These are phyloP conservation scores for Steatornis caripensis DNA, from an alignment of 2,113 vertebrate species.

Conservation along the genomic window DNA sequence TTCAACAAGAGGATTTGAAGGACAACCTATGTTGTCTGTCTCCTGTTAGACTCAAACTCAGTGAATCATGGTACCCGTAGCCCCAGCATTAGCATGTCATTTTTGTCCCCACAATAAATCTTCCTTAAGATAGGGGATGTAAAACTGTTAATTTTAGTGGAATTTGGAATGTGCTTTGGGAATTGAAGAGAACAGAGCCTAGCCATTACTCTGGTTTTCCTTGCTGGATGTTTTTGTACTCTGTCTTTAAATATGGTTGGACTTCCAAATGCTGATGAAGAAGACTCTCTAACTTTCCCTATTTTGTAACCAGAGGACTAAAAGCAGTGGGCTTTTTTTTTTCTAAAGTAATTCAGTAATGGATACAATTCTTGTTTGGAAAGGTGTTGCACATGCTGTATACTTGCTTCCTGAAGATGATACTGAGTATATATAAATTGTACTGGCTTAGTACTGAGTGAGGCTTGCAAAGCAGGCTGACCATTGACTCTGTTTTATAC, in stretches of 20 bases:
- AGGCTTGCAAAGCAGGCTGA: conserved; percentile 50
- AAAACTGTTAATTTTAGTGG: neutral
- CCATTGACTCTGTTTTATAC: conserved; percentile 17
- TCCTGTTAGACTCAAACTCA: neutral
- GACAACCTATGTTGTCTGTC: neutral
- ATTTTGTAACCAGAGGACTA: neutral
- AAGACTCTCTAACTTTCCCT: neutral
- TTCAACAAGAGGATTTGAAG: conserved; percentile 33
- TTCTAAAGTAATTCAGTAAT: neutral
- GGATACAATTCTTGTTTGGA: neutral
- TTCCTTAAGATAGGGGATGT: neutral
- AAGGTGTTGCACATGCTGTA: conserved; percentile 12
- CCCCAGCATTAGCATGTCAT: neutral
- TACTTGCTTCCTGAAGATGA: conserved; percentile 42
- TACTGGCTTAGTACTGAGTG: conserved; percentile 23
- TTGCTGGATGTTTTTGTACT: neutral
- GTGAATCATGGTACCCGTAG: neutral
- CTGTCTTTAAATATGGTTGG: neutral
- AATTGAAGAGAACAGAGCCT: neutral
- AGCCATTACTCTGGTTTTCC: neutral
- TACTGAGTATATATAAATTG: conserved; percentile 10
- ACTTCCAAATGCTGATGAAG: neutral
- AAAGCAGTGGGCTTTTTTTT: neutral
- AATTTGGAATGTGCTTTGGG: conserved; percentile 20
- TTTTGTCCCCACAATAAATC: conserved; percentile 5